A percentile compares a stretch with the other conserved stretches of the same genome.
phyloP scores from a whole-genome alignment of 2,888 invertebrate genomes.

The Hydroisotoma schaefferi region DNA sequence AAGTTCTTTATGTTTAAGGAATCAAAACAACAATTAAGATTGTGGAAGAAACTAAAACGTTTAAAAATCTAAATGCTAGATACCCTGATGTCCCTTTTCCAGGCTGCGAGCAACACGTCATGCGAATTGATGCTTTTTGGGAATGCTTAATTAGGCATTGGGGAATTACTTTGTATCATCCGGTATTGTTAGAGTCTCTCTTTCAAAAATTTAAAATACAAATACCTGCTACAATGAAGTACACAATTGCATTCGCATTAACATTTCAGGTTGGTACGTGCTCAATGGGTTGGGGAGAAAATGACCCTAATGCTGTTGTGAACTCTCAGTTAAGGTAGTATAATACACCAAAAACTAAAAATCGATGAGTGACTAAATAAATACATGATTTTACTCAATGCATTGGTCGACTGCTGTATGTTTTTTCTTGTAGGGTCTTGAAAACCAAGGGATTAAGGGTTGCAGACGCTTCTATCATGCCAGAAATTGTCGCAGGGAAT shows the following conservation, averaged over 20 bases:
- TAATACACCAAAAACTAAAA: neutral
- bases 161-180: slow-evolving; percentile 17
- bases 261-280: slow-evolving; percentile 23
- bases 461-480: slow-evolving; percentile 21
- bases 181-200: neutral
- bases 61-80: slow-evolving; percentile 8
- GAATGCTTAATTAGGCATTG: slow-evolving; percentile 23
- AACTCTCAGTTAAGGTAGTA: slow-evolving; percentile 21
- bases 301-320: slow-evolving; percentile 17
- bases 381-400: neutral
- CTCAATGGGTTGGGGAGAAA: slow-evolving; percentile 7
- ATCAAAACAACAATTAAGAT: slow-evolving; percentile 12
- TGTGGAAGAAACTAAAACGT: slow-evolving; percentile 16
- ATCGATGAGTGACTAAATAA: neutral
- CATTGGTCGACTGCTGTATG: neutral
- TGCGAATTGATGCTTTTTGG: slow-evolving; percentile 18
- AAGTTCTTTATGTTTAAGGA: slow-evolving; percentile 2
- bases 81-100: slow-evolving; percentile 1
- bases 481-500: slow-evolving; percentile 18
- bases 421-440: slow-evolving; percentile 15
- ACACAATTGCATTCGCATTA: neutral
- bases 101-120: slow-evolving; percentile 15
- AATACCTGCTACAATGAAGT: neutral
- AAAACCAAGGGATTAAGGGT: slow-evolving; percentile 6
- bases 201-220: neutral